Evolutionary conservation across 2,797 vertebrate species (phyloP).

Genomic region (Phylloscopus collybita): DNA sequence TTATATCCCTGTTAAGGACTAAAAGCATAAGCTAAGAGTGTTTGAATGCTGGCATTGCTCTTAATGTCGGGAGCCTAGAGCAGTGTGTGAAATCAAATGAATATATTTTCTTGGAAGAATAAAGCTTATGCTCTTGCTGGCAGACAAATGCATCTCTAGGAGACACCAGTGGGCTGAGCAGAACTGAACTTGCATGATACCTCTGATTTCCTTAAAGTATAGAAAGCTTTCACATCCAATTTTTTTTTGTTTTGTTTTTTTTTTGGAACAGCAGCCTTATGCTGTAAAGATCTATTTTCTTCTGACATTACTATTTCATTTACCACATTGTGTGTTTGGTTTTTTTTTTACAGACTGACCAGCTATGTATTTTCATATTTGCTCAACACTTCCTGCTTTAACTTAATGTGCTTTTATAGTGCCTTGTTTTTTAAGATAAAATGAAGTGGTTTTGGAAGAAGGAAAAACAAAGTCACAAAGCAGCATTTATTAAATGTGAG

Average conservation of each 20-base stretch:
- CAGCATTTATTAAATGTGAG: not conserved
- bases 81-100: not conserved
- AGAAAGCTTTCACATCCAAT: not conserved
- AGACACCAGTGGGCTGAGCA: not conserved
- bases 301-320: not conserved
- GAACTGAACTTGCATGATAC: not conserved
- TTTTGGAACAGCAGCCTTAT: not conserved
- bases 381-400: not conserved
- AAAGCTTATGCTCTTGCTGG: not conserved
- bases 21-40: not conserved
- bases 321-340: not conserved
- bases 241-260: not conserved
- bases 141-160: not conserved
- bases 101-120: not conserved
- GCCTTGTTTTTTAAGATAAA: not conserved
- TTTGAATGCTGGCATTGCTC: not conserved
- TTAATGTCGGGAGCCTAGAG: not conserved
- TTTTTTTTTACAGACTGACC: not conserved
- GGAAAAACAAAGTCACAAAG: not conserved
- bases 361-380: not conserved
- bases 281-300: not conserved
- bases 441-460: not conserved
- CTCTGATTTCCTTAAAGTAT: not conserved
- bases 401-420: not conserved
- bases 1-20: not conserved